These are phyloP conservation scores for Athripsodes cinereus DNA, from an alignment of 2,888 invertebrate genomes.

Conservation along the genomic window DNA sequence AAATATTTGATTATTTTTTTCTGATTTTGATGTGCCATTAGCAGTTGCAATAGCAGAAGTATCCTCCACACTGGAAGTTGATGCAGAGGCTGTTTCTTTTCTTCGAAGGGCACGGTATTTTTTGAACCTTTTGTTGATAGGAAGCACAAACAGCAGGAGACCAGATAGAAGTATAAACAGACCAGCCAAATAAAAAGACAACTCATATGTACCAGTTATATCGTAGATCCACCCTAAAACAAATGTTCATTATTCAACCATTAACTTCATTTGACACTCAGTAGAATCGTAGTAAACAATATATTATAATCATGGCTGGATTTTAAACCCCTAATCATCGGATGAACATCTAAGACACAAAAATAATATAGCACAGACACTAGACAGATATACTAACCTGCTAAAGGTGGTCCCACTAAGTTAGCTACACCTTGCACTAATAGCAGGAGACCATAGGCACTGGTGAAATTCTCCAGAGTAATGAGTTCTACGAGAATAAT, in stretches of 20 bases:
- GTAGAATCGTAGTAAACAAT: no score
- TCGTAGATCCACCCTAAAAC: conserved; percentile 75
- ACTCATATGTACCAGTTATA: conserved; percentile 67
- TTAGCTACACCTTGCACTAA: conserved; percentile 88
- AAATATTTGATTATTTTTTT: conserved; percentile 22
- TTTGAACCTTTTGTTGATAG: conserved; percentile 30
- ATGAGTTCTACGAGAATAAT: conserved; percentile 87
- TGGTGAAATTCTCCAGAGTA: conserved; percentile 84
- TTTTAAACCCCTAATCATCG: no score
- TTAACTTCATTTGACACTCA: no score
- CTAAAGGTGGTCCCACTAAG: conserved; percentile 82
- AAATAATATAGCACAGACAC: no score
- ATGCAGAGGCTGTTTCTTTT: conserved; percentile 18
- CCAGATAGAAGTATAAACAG: conserved; percentile 74
- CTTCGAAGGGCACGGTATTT: conserved; percentile 24
- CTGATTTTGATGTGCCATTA: conserved; percentile 19
- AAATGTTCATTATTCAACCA: no score
- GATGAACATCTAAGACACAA: no score
- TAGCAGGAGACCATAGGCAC: conserved; percentile 82
- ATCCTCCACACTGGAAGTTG: conserved; percentile 22
- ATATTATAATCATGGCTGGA: no score
- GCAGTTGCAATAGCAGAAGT: conserved; percentile 15
- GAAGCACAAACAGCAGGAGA: conserved; percentile 47
- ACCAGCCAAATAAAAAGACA: conserved; percentile 77
- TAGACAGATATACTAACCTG: conserved; percentile 60